These are phyloP conservation scores for Pseudoips prasinana DNA, from an alignment of 2,888 invertebrate genomes.

Conservation along the genomic window DNA sequence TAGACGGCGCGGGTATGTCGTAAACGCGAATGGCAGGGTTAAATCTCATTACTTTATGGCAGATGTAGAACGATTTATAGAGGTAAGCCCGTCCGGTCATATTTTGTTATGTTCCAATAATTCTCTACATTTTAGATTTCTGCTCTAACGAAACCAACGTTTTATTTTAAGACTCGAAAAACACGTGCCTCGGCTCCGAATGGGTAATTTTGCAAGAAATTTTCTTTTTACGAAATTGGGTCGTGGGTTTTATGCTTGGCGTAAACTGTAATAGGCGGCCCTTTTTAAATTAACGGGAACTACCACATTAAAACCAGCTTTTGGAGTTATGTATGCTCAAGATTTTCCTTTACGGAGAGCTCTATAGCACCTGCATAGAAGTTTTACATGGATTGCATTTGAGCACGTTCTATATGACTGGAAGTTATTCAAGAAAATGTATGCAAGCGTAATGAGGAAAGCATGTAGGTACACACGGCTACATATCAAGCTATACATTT, in stretches of 20 bases:
- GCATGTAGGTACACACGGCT: too few relatives aligned
- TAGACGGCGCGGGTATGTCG: conserved; percentile 56
- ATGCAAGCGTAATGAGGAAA: too few relatives aligned
- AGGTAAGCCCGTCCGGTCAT: conserved; percentile 61
- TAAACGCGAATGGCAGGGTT: conserved; percentile 73
- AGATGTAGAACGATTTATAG: conserved; percentile 76
- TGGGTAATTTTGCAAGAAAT: conserved; percentile 48
- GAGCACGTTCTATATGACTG: too few relatives aligned
- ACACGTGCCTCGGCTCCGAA: conserved; percentile 46
- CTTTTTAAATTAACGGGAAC: conserved; percentile 40
- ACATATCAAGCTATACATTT: too few relatives aligned
- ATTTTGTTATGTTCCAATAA: conserved; percentile 77
- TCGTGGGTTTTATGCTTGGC: conserved; percentile 48
- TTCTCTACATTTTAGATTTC: conserved; percentile 49
- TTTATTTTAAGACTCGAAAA: conserved; percentile 38
- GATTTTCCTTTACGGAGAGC: conserved; percentile 11
- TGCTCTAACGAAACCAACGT: conserved; percentile 17
- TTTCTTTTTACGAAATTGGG: conserved; percentile 51
- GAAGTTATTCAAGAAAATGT: too few relatives aligned
- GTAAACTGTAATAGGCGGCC: conserved; percentile 45
- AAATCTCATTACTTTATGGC: conserved; percentile 79
- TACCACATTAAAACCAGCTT: conserved; percentile 29
- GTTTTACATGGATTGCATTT: too few relatives aligned
- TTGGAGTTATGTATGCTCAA: conserved; percentile 14
- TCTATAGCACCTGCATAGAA: conserved; percentile 2